A percentile compares a stretch with the other conserved stretches of the same genome.
These are phyloP conservation scores for Lacerta agilis DNA, from an alignment of 2,797 vertebrate genomes.

Conservation along the genomic window DNA sequence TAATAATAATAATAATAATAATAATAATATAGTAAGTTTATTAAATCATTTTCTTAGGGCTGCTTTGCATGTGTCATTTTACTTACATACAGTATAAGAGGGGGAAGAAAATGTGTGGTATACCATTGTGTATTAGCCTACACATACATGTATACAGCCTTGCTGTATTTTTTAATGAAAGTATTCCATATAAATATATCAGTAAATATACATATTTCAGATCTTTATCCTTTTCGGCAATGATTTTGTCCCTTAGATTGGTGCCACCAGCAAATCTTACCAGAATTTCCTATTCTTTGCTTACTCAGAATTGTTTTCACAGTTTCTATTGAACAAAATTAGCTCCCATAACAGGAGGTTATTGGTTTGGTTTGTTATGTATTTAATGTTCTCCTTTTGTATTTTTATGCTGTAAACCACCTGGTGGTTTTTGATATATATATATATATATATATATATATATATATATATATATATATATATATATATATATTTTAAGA, in stretches of 20 bases:
- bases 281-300: background rate
- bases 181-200: too few relatives aligned
- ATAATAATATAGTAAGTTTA: too few relatives aligned
- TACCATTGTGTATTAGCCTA: background rate
- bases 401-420: background rate
- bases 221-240: background rate
- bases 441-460: too few relatives aligned
- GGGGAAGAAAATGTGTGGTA: background rate
- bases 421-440: background rate
- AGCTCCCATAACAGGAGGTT: too few relatives aligned
- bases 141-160: background rate
- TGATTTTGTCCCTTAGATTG: background rate
- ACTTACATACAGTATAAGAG: background rate
- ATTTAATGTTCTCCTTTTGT: too few relatives aligned
- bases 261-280: background rate
- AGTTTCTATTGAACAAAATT: background rate
- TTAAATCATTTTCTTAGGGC: background rate
- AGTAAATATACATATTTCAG: too few relatives aligned
- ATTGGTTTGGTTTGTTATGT: too few relatives aligned
- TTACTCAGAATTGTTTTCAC: background rate
- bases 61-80: background rate
- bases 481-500: too few relatives aligned
- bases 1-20: too few relatives aligned
- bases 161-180: too few relatives aligned
- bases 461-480: too few relatives aligned